Evolutionary conservation across 2,797 vertebrate species (phyloP), one percentile per base, ranked within the genome.

Genomic region (Halcyon badia): DNA sequence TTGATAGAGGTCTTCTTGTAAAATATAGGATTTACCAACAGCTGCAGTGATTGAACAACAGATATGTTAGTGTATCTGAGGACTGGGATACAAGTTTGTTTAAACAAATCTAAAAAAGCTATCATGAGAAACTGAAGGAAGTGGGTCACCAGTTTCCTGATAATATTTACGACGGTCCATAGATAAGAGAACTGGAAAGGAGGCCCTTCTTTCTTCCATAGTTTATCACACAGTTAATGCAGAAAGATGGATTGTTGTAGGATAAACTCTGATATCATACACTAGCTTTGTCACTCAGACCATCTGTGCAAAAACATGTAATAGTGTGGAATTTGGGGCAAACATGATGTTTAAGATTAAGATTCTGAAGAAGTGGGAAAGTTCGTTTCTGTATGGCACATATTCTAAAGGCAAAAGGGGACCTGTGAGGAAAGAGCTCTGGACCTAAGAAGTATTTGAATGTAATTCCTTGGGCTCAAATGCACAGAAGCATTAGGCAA

Each of bases 131-230:
- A 65, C 35, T 83, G 66, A 62, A 83, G 76, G 76, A 92, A 95
- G 46, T 66, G 44, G 46, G 39, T 71, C 87, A 89, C 80, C 14
- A 65, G 54, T 93, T 89, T 94, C 66, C 62, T 73, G 62, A 73
- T 49, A 82, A 69, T 70, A 41, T 84, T 94, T 93, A 54, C 22
- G 41, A 69, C 72, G 68, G 44, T 44, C 31, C 14, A 2, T 28
- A 87, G 91, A 95, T 94, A 94, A 94, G 82, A 69, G 83, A 73
- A 89, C n/a, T 88, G 69, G 89, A 72, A 91, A 85, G 60, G 88
- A 83, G 60, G 72, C 39, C 41, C 14, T 37, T 82, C 60, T 82
- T 92, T 90, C 88, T 80, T 42, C 75, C 24, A 11, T 10, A 20
- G 66, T 77, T 94, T 84, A 62, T 92, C 77, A 56, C 11, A 12